Evolutionary conservation across 2,797 vertebrate species (phyloP).

Genomic region (Chelidonichthys spinosus): DNA sequence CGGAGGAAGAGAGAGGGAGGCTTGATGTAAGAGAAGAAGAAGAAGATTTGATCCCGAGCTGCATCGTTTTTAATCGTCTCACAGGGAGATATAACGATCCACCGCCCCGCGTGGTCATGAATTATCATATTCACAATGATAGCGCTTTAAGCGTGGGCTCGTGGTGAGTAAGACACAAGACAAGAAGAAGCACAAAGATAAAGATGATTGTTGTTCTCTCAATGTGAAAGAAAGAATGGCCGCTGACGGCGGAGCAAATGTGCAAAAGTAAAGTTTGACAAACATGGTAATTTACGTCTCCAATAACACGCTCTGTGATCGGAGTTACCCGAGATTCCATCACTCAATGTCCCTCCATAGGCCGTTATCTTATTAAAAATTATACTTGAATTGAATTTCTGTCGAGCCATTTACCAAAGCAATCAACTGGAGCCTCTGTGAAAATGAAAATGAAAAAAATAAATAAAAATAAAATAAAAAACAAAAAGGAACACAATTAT

Average conservation of each 20-base stretch:
- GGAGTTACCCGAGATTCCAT: constrained; percentile 50
- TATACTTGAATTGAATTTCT: constrained; percentile 54
- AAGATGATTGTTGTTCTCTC: constrained; percentile 27
- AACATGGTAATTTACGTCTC: constrained; percentile 16
- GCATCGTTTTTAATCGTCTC: neutral
- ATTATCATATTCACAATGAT: constrained; percentile 19
- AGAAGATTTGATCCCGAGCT: constrained; percentile 5
- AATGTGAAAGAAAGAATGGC: neutral
- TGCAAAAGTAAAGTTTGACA: constrained; percentile 4
- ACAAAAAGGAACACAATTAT: constrained; percentile 38
- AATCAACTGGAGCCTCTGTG: constrained; percentile 56
- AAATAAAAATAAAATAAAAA: constrained; percentile 8
- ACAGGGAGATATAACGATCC: neutral
- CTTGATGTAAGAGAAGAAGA: constrained; percentile 6
- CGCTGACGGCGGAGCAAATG: constrained; percentile 4
- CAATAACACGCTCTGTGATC: constrained; percentile 46
- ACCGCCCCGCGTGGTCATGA: constrained; percentile 1
- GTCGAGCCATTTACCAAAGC: constrained; percentile 62
- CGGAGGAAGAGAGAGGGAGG: neutral
- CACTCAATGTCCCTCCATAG: constrained; percentile 37
- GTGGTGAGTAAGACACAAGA: constrained; percentile 49
- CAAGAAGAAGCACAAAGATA: constrained; percentile 22
- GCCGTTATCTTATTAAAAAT: constrained; percentile 54
- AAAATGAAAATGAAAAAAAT: constrained; percentile 17
- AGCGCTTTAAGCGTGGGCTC: constrained; percentile 21